Base-by-base conservation (phyloP, 2,797 vertebrate genomes). In the Oreortyx pictus region DNA sequence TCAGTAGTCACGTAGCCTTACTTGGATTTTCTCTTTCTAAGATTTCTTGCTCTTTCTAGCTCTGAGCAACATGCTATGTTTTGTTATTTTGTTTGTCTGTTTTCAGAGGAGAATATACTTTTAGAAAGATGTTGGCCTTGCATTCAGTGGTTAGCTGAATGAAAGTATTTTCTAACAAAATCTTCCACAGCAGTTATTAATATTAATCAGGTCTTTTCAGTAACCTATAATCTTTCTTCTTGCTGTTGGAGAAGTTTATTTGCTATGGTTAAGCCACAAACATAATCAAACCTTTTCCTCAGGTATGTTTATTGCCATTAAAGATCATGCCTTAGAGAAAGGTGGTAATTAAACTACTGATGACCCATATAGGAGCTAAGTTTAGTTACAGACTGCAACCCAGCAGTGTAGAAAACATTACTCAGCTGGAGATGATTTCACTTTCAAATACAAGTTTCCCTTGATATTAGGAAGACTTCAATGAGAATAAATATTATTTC, bases 381-480 rank as follows among this genome's bases (percentile, higher is more conserved):
- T 97, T 97, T 96, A 95, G 89, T 96, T 97, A 97, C 65, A 94
- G 66, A 86, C 74, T 88, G 82, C 65, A 82, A 62, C 66, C 67
- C 79, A 96, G 87, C 94, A 95, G 89, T 85, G 76, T 67, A 95
- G 92, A 96, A 97, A 97, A 59, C 50, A 47, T 77, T 84, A 62
- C 84, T 97, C 97, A 97, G 94, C 97, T 97, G 96, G 93, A 94
- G 88, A 93, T 77, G 97, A 93, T 93, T 97, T 89, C 97, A 97
- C 96, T 96, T 97, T 96, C 46, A 80, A 91, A 90, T 82, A 77
- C 84, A 94, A 89, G 70, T 70, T 95, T 60, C n/a, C 62, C 47
- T 39, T 72, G 35, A 67, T 50, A 65, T 61, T 68, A 35, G 70
- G 54, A 89, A 8, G 17, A 33, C 19, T 33, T 16, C 31, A 23